phyloP scores from a whole-genome alignment of 2,797 vertebrate genomes.

The Lepilemur ruficaudatus region DNA sequence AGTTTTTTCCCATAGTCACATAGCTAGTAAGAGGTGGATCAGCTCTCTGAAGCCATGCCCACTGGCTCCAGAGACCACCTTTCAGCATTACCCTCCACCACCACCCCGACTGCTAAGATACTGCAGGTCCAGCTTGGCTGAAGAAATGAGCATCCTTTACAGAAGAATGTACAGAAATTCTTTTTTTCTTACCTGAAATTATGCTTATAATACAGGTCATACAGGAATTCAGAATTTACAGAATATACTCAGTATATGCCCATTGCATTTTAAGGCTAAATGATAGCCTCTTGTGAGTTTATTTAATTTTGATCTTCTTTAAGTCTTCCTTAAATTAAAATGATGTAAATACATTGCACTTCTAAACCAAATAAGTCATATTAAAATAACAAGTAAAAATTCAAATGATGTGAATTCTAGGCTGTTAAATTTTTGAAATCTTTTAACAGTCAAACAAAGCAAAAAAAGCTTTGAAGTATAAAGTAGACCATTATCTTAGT shows the following conservation, averaged over 20 bases:
- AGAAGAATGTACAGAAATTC: background rate
- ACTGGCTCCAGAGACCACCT: background rate
- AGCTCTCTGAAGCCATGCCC: background rate
- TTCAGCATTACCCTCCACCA: background rate
- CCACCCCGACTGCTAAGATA: background rate
- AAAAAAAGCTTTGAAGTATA: background rate
- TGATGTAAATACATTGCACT: background rate
- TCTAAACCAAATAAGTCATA: background rate
- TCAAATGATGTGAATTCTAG: background rate
- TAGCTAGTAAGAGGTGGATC: background rate
- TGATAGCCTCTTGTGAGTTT: background rate
- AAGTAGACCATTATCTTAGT: background rate
- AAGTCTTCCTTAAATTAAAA: background rate
- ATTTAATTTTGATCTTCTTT: background rate
- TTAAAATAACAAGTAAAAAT: background rate
- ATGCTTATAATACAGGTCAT: background rate
- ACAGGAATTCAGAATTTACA: background rate
- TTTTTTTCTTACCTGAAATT: background rate
- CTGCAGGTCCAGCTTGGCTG: background rate
- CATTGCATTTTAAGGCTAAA: background rate
- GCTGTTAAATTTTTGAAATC: background rate
- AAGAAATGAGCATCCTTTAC: background rate
- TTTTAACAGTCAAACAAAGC: background rate
- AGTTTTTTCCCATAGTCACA: background rate
- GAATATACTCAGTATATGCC: background rate